Evolutionary conservation across 2,888 invertebrate species (phyloP), one percentile per base, ranked within the genome.

Genomic region (Drosophila greeni): DNA sequence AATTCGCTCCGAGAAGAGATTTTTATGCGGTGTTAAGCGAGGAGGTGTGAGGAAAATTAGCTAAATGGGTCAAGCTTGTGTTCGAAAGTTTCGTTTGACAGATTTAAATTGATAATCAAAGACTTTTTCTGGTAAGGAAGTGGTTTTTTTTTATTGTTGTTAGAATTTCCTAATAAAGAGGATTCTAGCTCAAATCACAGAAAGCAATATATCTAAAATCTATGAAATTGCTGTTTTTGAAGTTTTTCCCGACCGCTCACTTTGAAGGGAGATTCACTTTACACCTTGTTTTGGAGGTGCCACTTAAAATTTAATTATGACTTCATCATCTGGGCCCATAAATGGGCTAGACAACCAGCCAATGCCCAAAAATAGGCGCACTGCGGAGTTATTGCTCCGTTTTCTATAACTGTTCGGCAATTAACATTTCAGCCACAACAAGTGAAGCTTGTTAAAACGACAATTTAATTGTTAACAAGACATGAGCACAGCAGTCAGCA

Each of bases 391-490:
- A 57, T 65, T 70, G 78, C 61, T 73, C 82, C 75, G 80, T 84
- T 86, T 82, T 74, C 81, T 84, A 85, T 85, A 86, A 86, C 86
- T 85, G 84, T 85, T 80, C 75, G 78, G 74, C 82, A 85, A 84
- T 86, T 85, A 85, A 85, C 85, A 85, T 86, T 83, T 61, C 73
- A 71, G 60, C 70, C 69, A 67, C 59, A 67, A 49, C 55, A 74
- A 84, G 81, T 84, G 75, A 72, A 70, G 85, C 85, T 83, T 81
- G 85, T 83, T 84, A 83, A 86, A 84, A 87, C 85, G 86, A 86
- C 86, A 87, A 85, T 87, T 87, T 86, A 86, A 87, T 85, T 86
- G 86, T 82, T 75, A 79, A 73, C 74, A 75, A 77, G 74, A 73
- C 78, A 76, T 74, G 74, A 69, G 74, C 72, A 65, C 67, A 62